Evolutionary conservation across 2,888 invertebrate genomes (phyloP).

Genomic region (Rhynchonema sp.): DNA sequence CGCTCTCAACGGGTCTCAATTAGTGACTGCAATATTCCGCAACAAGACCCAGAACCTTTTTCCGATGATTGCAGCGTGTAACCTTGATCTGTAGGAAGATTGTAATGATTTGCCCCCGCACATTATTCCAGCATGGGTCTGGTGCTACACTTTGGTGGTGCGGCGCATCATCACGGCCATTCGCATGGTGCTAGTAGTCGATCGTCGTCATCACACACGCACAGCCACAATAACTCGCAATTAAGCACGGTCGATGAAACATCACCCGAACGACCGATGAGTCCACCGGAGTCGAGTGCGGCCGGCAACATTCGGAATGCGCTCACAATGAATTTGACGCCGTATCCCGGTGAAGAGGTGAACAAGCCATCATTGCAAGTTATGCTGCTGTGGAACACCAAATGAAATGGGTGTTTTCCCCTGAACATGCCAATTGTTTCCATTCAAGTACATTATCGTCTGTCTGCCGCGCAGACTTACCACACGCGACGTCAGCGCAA

Average conservation of each 20-base stretch:
- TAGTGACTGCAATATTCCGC: too few species aligned
- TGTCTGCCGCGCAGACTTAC: not conserved
- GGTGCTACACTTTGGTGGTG: constrained; percentile 1
- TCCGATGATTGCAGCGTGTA: too few species aligned
- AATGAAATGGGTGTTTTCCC: too few species aligned
- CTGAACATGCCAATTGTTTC: too few species aligned
- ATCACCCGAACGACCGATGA: too few species aligned
- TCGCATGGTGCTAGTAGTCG: not conserved
- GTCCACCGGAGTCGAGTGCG: not conserved
- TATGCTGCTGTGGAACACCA: not conserved
- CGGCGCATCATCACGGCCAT: not conserved
- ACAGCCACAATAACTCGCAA: too few species aligned
- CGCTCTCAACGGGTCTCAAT: too few species aligned
- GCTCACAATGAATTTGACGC: not conserved
- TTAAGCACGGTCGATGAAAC: not conserved
- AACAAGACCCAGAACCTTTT: too few species aligned
- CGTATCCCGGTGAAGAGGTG: constrained; percentile 7
- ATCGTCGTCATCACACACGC: not conserved
- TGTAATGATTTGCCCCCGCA: too few species aligned
- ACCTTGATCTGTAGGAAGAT: too few species aligned
- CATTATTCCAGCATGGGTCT: constrained; percentile 5
- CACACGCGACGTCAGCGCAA: constrained; percentile 10
- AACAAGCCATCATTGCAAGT: not conserved
- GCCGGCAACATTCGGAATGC: not conserved
- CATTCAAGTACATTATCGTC: too few species aligned